Evolutionary conservation across 2,888 invertebrate species (phyloP), one percentile per base, ranked within the genome.

Genomic region (Seira ritae): DNA sequence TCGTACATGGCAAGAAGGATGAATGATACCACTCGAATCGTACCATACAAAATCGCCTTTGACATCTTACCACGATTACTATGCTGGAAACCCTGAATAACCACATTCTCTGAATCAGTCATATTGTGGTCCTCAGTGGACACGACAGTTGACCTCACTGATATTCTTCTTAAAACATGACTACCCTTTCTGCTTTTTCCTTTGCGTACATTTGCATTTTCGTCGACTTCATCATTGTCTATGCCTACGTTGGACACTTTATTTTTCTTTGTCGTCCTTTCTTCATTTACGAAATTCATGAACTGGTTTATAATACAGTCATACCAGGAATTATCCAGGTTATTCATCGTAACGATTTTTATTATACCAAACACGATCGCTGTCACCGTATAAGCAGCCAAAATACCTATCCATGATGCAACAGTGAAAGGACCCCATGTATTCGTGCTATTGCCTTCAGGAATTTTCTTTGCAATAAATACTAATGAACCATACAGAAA

Each of bases 21-120:
- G 67, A 88, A 88, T 17, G 87, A 87, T 0, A 88, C 83, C n/a
- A 88, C 75, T 0, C 88, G 72, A 23, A 87, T 86, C 10, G 88
- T 87, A 0, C 80, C 86, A 19, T 85, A 84, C 10, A 88, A 67
- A 19, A 88, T 77, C 0, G 84, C 80, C 71, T 83, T 84, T 10
- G 88, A 88, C 8, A 84, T 62, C 68, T 85, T 86, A 1, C 88
- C 86, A 12, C 85, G 75, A 55, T 80, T 80, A 8, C 65, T 60
- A 19, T 20, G 20, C 23, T 71, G 24, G 60, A 17, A 71, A 23
- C 46, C 75, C 1, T n/a, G 2, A 15, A 55, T 12, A 1, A 42
- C 20, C 4, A 37, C 12, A 1, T 31, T 4, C 1, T n/a, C 12
- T 12, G 62, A 62, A 19, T 31, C 31, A 8, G 2, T 31, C 8